Evolutionary conservation across 23 tunicate species (phyloP).

Genomic region (Trididemnum clinides): DNA sequence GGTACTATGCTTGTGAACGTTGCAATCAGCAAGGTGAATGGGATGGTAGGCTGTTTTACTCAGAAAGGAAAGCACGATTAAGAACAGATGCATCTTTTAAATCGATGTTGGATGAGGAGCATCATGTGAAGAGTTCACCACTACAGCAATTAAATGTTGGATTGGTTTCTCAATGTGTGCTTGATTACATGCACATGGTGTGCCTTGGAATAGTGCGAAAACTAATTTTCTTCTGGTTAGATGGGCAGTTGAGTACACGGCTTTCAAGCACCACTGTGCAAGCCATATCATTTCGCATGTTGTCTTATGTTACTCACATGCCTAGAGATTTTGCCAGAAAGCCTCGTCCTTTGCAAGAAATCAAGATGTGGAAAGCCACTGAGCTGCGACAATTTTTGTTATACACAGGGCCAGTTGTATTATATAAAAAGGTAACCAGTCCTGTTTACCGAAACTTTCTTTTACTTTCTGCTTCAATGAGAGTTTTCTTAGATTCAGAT

Average conservation of each 20-base stretch:
- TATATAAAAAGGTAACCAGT: not conserved
- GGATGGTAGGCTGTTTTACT: conserved; percentile 28
- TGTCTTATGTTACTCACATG: not conserved
- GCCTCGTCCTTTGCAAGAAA: not conserved
- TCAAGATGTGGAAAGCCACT: conserved; percentile 48
- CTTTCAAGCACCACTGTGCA: not conserved
- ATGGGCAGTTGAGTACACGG: conserved; percentile 28
- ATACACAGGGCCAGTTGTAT: conserved; percentile 21
- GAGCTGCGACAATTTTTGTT: conserved; percentile 37
- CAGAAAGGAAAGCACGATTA: not conserved
- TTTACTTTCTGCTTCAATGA: not conserved
- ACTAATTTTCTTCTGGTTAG: conserved; percentile 25
- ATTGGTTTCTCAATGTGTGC: conserved; percentile 44
- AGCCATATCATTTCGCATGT: not conserved
- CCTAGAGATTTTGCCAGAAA: conserved; percentile 36
- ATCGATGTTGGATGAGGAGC: conserved; percentile 14
- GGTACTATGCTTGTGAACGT: conserved; percentile 41
- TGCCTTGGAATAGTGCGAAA: conserved; percentile 43
- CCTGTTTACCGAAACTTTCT: conserved; percentile 9
- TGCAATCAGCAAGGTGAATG: conserved; percentile 38
- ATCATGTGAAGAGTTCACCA: conserved; percentile 16
- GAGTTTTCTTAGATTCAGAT: not conserved
- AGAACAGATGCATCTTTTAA: conserved; percentile 40
- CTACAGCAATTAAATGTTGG: conserved; percentile 22
- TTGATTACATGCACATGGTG: conserved; percentile 54